These are phyloP conservation scores for Tapera naevia DNA, from an alignment of 2,797 vertebrate species.

Conservation along the genomic window DNA sequence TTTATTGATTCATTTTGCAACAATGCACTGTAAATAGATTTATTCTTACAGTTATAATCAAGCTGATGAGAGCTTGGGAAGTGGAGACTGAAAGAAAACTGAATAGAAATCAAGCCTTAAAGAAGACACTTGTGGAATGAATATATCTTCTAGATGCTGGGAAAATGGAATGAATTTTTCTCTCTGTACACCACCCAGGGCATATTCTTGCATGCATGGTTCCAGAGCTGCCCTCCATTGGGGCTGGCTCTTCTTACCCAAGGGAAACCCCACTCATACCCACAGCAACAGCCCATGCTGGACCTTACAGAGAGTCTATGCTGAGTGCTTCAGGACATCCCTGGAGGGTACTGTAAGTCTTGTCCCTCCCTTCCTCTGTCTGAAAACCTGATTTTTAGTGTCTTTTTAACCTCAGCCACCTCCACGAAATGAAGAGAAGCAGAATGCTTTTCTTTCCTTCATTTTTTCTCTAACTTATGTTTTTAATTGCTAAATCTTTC, in stretches of 20 bases:
- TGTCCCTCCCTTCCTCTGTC: not conserved
- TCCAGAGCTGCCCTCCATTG: not conserved
- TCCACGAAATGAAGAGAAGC: not conserved
- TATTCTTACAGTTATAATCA: not conserved
- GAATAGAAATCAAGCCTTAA: not conserved
- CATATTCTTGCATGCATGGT: not conserved
- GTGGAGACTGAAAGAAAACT: not conserved
- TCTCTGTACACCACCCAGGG: not conserved
- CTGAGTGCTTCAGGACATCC: not conserved
- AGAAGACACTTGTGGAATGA: not conserved
- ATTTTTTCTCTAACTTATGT: not conserved
- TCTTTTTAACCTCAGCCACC: not conserved
- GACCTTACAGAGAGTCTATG: not conserved
- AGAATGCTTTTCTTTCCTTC: not conserved
- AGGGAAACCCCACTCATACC: not conserved
- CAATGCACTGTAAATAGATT: not conserved
- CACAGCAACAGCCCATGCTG: not conserved
- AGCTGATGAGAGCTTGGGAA: not conserved
- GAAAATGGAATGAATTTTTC: not conserved
- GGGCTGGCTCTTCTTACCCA: not conserved
- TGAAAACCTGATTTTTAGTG: not conserved
- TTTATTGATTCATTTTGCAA: constrained; percentile 45
- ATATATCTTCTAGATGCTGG: not conserved
- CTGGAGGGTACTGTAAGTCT: not conserved
- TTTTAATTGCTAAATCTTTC: not conserved